Conservation (phyloP, 1,140 invertebrate genomes). For the Muscidifurax raptorellus region DNA sequence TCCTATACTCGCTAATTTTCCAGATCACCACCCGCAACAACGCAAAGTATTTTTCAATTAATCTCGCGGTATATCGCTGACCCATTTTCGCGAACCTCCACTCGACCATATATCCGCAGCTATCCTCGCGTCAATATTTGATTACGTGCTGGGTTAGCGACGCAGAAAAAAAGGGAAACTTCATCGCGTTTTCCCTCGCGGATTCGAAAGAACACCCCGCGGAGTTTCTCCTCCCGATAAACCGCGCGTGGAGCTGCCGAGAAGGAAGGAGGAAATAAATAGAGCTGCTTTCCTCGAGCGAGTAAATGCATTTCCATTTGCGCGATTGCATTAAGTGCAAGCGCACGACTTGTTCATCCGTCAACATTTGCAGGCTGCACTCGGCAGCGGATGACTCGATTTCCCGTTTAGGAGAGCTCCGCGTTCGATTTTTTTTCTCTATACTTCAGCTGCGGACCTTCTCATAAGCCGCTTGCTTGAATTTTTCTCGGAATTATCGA, state of each 20-base stretch:
- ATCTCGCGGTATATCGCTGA: neutral
- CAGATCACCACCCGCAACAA: neutral
- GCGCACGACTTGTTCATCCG: conserved; percentile 48
- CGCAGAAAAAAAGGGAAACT: neutral
- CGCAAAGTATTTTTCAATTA: conserved; percentile 9
- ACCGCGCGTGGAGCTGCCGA: neutral
- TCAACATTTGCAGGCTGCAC: neutral
- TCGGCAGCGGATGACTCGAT: neutral
- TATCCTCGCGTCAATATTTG: conserved; percentile 25
- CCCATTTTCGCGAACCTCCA: neutral
- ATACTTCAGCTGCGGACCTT: neutral
- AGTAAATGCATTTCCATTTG: conserved; percentile 60
- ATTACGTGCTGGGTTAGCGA: neutral
- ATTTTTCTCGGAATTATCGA: conserved; percentile 5
- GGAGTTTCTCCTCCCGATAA: neutral
- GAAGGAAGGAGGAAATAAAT: conserved; percentile 39
- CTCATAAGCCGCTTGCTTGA: neutral
- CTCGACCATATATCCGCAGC: neutral
- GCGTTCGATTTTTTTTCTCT: neutral
- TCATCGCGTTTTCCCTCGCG: neutral
- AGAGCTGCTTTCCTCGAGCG: conserved; percentile 40
- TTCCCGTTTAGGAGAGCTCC: neutral
- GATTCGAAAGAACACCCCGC: neutral
- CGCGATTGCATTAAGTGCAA: conserved; percentile 57
- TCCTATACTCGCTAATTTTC: neutral